Conservation (phyloP, 2,797 vertebrate genomes). For the Prunella strophiata region DNA sequence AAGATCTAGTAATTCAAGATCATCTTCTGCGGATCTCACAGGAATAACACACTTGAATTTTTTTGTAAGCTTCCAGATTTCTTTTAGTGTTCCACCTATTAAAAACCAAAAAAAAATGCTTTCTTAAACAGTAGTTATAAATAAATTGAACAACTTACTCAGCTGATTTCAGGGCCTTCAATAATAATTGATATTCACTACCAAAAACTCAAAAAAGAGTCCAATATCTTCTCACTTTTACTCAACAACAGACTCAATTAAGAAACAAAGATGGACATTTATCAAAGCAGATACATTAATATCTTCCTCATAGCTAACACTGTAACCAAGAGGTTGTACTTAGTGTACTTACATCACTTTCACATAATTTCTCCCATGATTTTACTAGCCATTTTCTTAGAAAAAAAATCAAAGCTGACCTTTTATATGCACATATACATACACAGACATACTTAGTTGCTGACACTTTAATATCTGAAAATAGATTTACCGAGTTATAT, state of each 20-base stretch:
- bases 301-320: not conserved
- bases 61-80: slow-evolving; percentile 78
- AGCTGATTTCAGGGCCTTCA: not conserved
- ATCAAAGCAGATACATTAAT: not conserved
- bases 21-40: slow-evolving; percentile 77
- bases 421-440: not conserved
- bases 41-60: slow-evolving; percentile 86
- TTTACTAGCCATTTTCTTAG: not conserved
- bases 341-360: not conserved
- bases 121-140: not conserved
- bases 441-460: not conserved
- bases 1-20: slow-evolving; percentile 83
- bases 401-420: not conserved
- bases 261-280: not conserved
- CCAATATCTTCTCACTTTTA: not conserved
- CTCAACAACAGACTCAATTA: not conserved
- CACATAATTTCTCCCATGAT: not conserved
- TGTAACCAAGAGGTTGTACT: not conserved
- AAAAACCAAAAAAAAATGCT: not conserved
- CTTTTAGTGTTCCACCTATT: slow-evolving; percentile 83
- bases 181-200: not conserved
- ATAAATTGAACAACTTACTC: not conserved
- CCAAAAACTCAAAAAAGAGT: not conserved
- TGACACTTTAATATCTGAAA: not conserved
- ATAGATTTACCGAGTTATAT: not conserved